These are phyloP conservation scores for Stenichneumon culpator DNA, from an alignment of 2,888 invertebrate species.

Conservation along the genomic window DNA sequence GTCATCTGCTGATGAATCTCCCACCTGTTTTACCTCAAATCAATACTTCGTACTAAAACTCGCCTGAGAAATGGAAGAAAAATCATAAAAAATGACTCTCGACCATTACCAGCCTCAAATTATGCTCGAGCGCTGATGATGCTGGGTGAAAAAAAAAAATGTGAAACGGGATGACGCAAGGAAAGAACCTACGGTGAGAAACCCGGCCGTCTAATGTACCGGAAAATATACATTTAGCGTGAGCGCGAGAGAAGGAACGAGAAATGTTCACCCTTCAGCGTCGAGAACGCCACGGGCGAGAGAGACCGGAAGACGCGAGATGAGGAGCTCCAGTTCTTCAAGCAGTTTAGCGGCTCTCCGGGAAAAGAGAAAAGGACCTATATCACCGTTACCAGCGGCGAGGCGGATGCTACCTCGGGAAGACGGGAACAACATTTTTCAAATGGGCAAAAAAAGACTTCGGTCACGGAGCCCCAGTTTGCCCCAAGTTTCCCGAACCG, in stretches of 20 bases:
- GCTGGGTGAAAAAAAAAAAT: slow-evolving; percentile 41
- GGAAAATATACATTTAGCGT: slow-evolving; percentile 77
- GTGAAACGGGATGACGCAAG: slow-evolving; percentile 59
- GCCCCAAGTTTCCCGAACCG: slow-evolving; percentile 27
- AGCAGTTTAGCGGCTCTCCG: slow-evolving; percentile 47
- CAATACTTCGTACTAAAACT: not conserved
- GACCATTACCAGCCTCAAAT: not conserved
- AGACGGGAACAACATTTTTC: slow-evolving; percentile 49
- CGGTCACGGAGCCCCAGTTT: slow-evolving; percentile 43
- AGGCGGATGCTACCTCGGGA: slow-evolving; percentile 16
- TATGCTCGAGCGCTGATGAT: slow-evolving; percentile 1
- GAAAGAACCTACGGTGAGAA: slow-evolving; percentile 65
- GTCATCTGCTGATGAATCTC: too few species aligned
- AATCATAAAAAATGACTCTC: not conserved
- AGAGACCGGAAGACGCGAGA: slow-evolving; percentile 22
- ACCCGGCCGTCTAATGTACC: slow-evolving; percentile 75
- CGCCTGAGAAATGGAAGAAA: not conserved
- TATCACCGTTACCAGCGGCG: not conserved
- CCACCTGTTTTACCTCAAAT: not conserved
- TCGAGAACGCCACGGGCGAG: slow-evolving; percentile 6
- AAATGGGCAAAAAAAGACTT: slow-evolving; percentile 46
- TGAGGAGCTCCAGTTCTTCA: slow-evolving; percentile 38
- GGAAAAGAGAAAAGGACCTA: slow-evolving; percentile 11
- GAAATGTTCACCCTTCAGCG: slow-evolving; percentile 20
- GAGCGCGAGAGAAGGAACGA: slow-evolving; percentile 44